phyloP scores from a whole-genome alignment of 1,140 invertebrate genomes.

The Drosophila nigromelanica region DNA sequence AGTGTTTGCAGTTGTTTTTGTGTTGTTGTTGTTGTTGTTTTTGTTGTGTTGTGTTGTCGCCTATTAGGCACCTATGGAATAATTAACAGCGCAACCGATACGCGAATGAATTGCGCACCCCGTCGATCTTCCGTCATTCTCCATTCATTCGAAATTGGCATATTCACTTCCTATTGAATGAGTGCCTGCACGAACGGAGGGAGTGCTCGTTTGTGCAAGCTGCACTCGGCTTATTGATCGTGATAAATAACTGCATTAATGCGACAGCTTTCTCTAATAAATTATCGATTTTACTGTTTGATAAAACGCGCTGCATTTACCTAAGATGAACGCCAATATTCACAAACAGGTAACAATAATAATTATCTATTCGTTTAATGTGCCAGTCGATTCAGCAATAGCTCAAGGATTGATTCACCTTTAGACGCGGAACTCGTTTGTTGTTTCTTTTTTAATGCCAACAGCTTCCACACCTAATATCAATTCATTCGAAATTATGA shows the following conservation, averaged over 20 bases:
- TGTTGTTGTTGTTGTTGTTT: slow-evolving; percentile 36
- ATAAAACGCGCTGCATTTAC: not conserved
- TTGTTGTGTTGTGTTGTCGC: slow-evolving; percentile 40
- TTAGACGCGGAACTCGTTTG: slow-evolving; percentile 20
- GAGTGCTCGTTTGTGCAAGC: slow-evolving; percentile 43
- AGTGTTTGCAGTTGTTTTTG: slow-evolving; percentile 25
- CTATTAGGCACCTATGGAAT: slow-evolving; percentile 62
- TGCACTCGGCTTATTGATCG: slow-evolving; percentile 53
- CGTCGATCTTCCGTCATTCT: slow-evolving; percentile 7
- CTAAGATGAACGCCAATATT: not conserved
- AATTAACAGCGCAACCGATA: slow-evolving; percentile 70
- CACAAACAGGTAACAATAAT: slow-evolving; percentile 23
- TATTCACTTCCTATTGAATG: slow-evolving; percentile 61
- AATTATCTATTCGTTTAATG: slow-evolving; percentile 5
- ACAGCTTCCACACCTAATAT: slow-evolving; percentile 8
- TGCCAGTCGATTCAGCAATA: slow-evolving; percentile 28
- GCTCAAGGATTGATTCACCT: slow-evolving; percentile 26
- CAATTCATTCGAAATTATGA: not conserved
- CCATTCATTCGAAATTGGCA: slow-evolving; percentile 46
- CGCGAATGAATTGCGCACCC: slow-evolving; percentile 27
- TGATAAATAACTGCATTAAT: slow-evolving; percentile 81
- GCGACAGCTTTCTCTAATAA: slow-evolving; percentile 70
- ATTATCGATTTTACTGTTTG: slow-evolving; percentile 60
- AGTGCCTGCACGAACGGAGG: slow-evolving; percentile 33
- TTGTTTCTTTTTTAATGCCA: slow-evolving; percentile 14